A percentile compares a stretch with the other conserved stretches of the same genome.
phyloP scores from a whole-genome alignment of 2,888 invertebrate genomes.

The Tetranychus piercei region DNA sequence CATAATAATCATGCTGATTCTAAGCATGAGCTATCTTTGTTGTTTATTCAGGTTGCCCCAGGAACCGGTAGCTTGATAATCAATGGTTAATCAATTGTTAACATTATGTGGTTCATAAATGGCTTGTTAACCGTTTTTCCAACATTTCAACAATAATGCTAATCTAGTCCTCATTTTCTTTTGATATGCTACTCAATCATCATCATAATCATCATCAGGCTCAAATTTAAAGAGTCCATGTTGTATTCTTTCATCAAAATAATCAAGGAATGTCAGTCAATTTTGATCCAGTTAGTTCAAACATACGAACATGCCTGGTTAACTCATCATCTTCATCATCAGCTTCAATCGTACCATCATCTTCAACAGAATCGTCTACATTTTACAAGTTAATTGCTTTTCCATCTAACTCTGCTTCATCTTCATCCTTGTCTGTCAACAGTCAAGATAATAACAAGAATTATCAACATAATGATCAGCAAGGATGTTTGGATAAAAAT shows the following conservation, averaged over 20 bases:
- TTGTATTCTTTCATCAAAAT: neutral
- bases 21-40: too few relatives aligned
- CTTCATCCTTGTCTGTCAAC: neutral
- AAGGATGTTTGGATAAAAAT: neutral
- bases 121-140: too few relatives aligned
- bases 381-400: neutral
- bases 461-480: neutral
- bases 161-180: neutral
- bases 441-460: neutral
- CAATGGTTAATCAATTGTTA: too few relatives aligned
- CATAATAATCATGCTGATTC: too few relatives aligned
- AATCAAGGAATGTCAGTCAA: constrained; percentile 1
- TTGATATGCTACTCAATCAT: neutral
- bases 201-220: neutral
- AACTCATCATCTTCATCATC: neutral
- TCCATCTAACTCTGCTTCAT: neutral
- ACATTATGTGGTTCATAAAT: too few relatives aligned
- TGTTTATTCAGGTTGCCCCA: too few relatives aligned
- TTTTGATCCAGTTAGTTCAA: neutral
- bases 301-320: neutral
- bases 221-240: neutral
- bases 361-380: neutral
- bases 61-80: too few relatives aligned
- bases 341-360: neutral
- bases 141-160: neutral